phyloP scores from a whole-genome alignment of 2,113 vertebrate genomes.

The Collichthys lucidus region DNA sequence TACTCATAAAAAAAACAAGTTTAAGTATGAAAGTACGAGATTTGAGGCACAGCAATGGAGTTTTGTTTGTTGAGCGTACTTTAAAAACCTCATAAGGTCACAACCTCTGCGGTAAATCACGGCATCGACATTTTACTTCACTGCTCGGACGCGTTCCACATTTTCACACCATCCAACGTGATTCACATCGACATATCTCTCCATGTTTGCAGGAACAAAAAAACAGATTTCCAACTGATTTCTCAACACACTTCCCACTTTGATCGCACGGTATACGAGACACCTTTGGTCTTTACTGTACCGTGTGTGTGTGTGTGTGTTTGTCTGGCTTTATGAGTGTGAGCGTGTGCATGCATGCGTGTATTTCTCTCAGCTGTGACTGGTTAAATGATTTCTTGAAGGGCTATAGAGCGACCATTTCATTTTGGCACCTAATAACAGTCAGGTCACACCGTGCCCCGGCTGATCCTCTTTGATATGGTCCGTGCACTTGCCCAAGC shows the following conservation, averaged over 20 bases:
- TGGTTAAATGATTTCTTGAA: slow-evolving; percentile 78
- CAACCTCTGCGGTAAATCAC: slow-evolving; percentile 16
- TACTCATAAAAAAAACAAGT: no score
- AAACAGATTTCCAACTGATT: slow-evolving; percentile 21
- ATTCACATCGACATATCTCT: background rate
- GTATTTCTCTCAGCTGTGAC: slow-evolving; percentile 58
- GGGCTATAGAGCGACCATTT: slow-evolving; percentile 69
- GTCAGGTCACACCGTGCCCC: slow-evolving; percentile 72
- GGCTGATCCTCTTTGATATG: slow-evolving; percentile 80
- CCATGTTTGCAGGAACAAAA: background rate
- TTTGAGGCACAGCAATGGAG: background rate
- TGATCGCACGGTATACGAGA: background rate
- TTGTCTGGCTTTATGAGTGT: slow-evolving; percentile 12
- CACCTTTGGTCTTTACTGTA: slow-evolving; percentile 40
- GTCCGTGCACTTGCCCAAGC: slow-evolving; percentile 69
- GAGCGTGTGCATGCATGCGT: slow-evolving; percentile 56
- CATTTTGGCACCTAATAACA: slow-evolving; percentile 80
- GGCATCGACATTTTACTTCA: slow-evolving; percentile 31
- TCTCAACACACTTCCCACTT: slow-evolving; percentile 7
- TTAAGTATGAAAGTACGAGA: no score
- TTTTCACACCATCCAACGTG: background rate
- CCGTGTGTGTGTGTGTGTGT: slow-evolving; percentile 4
- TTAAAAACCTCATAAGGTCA: slow-evolving; percentile 15
- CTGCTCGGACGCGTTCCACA: background rate
- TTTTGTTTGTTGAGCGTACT: background rate